These are phyloP conservation scores for Archaeoteleia sp. DNA, from an alignment of 2,888 invertebrate genomes.

Conservation along the genomic window DNA sequence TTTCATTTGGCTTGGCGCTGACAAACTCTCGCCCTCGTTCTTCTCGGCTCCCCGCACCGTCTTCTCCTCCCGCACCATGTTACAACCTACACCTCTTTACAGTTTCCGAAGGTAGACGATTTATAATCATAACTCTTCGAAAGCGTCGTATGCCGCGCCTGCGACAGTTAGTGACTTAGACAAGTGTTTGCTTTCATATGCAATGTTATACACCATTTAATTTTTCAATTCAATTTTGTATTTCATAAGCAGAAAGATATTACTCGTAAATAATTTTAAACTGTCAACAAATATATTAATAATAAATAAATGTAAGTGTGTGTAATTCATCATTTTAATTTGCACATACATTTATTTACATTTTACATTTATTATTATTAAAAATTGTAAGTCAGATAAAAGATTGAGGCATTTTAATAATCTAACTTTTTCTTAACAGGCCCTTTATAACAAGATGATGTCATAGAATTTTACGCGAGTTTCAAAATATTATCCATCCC, in stretches of 20 bases:
- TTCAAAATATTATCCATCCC: constrained; percentile 10
- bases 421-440: too few relatives aligned
- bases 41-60: constrained; percentile 50
- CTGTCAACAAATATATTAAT: constrained; percentile 14
- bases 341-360: too few relatives aligned
- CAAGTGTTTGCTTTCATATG: constrained; percentile 4
- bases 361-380: too few relatives aligned
- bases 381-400: too few relatives aligned
- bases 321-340: too few relatives aligned
- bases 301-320: too few relatives aligned
- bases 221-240: too few relatives aligned
- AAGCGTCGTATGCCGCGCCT: constrained; percentile 8
- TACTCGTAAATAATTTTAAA: too few relatives aligned
- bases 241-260: too few relatives aligned
- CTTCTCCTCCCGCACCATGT: constrained; percentile 19
- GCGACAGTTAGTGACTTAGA: constrained; percentile 26
- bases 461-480: constrained; percentile 28
- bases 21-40: constrained; percentile 67
- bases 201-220: constrained; percentile 1
- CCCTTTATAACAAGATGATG: constrained; percentile 13
- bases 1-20: constrained; percentile 73
- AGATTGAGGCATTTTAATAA: too few relatives aligned
- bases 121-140: constrained; percentile 69
- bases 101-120: constrained; percentile 70
- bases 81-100: constrained; percentile 61